Evolutionary conservation across 2,113 vertebrate species (phyloP), one percentile per base, ranked within the genome.

Genomic region (Amia ocellicauda): DNA sequence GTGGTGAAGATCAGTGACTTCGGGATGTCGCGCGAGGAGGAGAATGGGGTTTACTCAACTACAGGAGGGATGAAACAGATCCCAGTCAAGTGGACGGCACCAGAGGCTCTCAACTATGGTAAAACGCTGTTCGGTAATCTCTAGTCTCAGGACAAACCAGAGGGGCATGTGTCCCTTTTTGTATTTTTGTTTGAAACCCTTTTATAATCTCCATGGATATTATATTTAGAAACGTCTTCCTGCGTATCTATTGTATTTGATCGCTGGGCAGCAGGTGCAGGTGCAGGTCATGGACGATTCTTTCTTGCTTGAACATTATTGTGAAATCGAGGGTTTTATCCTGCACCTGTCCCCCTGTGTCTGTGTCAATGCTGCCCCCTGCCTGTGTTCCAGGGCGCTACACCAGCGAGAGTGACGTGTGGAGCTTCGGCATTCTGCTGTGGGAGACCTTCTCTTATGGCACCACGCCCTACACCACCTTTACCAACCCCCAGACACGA

Each of bases 1-100:
- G 17, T 81, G 4, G 84, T 99, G 72, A 99, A 99, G 85, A 99
- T 99, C 86, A 99, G 97, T 2, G 97, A 99, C 77, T 99, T 99
- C 1, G 97, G 97, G 62, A 99, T 99, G 97, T 99, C 97, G 1
- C 92, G 97, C 14, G 88, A 98, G 69, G 88, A 93, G 60, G 91
- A 93, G 1, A 94, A 96, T 0, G 96, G 97, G 0, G 41, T 99
- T 57, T 99, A 99, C 0, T 92, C 94, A 1, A 85, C 93, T 53
- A 89, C 93, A 0, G 92, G 93, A 0, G 88, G 94, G 23, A 90
- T 97, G 84, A 90, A 88, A 78, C 97, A 98, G 78, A 91, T 99
- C 62, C 97, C 97, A 0, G 91, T 98, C 67, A 99, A 97, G 76
- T 99, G 97, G 97, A 99, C 96, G 0, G 93, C 97, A 0, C 97